Conservation (phyloP, 1,140 invertebrate genomes). For the Drosophila pallidifrons region DNA sequence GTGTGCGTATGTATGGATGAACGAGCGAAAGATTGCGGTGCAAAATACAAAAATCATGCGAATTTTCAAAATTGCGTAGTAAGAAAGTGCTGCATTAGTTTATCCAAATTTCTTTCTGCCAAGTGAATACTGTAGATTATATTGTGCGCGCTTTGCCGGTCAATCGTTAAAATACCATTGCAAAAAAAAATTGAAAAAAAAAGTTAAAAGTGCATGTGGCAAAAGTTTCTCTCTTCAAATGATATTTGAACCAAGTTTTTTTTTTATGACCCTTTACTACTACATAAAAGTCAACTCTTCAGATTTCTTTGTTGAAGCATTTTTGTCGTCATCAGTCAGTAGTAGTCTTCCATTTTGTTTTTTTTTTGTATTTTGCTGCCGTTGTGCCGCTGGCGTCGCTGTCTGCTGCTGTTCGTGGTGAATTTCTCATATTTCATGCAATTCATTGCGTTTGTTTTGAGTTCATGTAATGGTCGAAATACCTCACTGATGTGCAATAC, state of each 20-base stretch:
- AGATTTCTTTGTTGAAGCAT: constrained; percentile 75
- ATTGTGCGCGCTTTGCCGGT: constrained; percentile 37
- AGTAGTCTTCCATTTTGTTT: constrained; percentile 80
- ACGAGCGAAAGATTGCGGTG: constrained; percentile 70
- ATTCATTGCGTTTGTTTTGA: constrained; percentile 66
- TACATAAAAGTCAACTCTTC: constrained; percentile 56
- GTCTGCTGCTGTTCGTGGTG: constrained; percentile 65
- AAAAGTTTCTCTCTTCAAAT: constrained; percentile 32
- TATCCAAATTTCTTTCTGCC: constrained; percentile 24
- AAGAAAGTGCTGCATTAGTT: constrained; percentile 44
- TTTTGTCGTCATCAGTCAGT: constrained; percentile 62
- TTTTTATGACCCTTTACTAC: constrained; percentile 24
- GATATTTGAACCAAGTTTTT: not conserved
- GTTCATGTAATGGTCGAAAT: constrained; percentile 19
- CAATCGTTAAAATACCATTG: not conserved
- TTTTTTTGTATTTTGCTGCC: constrained; percentile 53
- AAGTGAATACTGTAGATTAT: constrained; percentile 26
- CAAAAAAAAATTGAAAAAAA: not conserved
- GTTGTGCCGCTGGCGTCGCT: constrained; percentile 45
- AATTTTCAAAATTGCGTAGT: constrained; percentile 80
- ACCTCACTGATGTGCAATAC: not conserved
- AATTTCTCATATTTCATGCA: constrained; percentile 69
- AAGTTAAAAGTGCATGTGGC: constrained; percentile 26
- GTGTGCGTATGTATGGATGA: constrained; percentile 39
- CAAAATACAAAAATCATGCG: constrained; percentile 81